These are phyloP conservation scores for Adela reaumurella DNA, from an alignment of 2,888 invertebrate species.

Conservation along the genomic window DNA sequence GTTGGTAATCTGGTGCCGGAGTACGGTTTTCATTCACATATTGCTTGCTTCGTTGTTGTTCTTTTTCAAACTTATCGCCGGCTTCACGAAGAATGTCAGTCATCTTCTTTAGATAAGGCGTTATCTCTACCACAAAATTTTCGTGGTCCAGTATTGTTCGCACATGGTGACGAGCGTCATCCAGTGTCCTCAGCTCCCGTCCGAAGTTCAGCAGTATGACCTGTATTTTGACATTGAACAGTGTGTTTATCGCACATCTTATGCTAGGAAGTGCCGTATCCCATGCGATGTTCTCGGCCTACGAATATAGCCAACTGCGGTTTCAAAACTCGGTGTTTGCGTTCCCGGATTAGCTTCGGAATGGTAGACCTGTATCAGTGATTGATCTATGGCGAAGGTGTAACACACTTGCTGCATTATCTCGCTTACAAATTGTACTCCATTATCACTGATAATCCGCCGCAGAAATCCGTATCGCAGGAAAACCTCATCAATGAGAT, in stretches of 20 bases:
- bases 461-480: slow-evolving; percentile 22
- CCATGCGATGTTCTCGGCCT: slow-evolving; percentile 10
- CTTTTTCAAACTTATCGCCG: background rate
- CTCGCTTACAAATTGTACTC: no score
- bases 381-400: slow-evolving; percentile 10
- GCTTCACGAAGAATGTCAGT: background rate
- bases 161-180: slow-evolving; percentile 6
- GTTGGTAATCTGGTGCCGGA: no score
- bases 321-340: slow-evolving; percentile 18
- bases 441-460: no score
- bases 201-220: slow-evolving; percentile 11
- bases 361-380: slow-evolving; percentile 9
- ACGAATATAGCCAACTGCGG: slow-evolving; percentile 13
- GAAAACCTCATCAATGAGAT: slow-evolving; percentile 10
- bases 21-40: no score
- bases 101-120: slow-evolving; percentile 3
- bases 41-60: no score
- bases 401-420: slow-evolving; percentile 13
- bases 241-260: slow-evolving; percentile 12
- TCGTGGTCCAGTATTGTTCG: background rate
- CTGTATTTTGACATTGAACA: slow-evolving; percentile 4
- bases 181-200: slow-evolving; percentile 10
- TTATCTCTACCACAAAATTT: slow-evolving; percentile 8
- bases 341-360: slow-evolving; percentile 18
- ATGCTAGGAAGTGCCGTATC: slow-evolving; percentile 8